Evolutionary conservation across 53 echinoderm and acorn worm genomes (phyloP).

Genomic region (Paracentrotus lividus): DNA sequence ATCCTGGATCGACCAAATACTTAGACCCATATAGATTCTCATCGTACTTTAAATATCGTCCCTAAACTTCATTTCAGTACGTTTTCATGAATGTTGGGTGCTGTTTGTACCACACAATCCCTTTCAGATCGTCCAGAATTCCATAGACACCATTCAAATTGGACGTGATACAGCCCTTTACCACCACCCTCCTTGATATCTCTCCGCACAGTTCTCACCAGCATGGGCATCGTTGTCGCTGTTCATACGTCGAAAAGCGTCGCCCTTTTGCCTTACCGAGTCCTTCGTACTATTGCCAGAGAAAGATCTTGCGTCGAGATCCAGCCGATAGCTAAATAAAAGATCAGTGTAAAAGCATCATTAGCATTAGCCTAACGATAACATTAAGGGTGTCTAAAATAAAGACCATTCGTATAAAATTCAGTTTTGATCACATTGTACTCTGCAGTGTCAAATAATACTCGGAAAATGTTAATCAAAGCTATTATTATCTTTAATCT

Average conservation of each 20-base stretch:
- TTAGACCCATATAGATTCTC: no score
- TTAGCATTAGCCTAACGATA: no score
- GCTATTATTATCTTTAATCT: no score
- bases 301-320: not conserved
- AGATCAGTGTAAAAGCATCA: no score
- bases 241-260: not conserved
- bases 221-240: not conserved
- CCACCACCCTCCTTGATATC: not conserved
- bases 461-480: no score
- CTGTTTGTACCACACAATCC: not conserved
- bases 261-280: not conserved
- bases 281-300: not conserved
- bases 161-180: not conserved
- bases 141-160: not conserved
- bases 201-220: not conserved
- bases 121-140: not conserved
- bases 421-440: no score
- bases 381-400: no score
- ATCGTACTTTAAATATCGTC: no score
- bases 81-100: not conserved
- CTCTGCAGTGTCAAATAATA: no score
- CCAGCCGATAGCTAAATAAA: not conserved
- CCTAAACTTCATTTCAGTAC: constrained; percentile 8
- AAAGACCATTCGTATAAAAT: no score
- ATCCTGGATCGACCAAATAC: no score